Evolutionary conservation across 1,140 invertebrate species (phyloP).

Genomic region (Heliconius himera): DNA sequence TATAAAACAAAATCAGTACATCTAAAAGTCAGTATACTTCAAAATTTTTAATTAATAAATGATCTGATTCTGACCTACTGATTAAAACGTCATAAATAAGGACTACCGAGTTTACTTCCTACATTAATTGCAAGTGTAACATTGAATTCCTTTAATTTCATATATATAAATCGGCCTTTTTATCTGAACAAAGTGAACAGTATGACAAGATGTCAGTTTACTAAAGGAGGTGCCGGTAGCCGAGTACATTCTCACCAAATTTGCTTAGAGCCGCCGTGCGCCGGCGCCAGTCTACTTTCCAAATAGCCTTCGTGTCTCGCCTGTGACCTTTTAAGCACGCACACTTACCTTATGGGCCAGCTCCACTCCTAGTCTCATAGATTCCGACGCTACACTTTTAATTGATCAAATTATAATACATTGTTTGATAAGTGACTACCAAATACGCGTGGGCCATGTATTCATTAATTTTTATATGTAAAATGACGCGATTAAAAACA

Average conservation of each 20-base stretch:
- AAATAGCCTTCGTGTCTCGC: conserved; percentile 78
- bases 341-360: conserved; percentile 62
- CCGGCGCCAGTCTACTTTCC: conserved; percentile 78
- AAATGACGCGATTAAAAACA: neutral
- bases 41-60: neutral
- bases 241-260: conserved; percentile 66
- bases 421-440: conserved; percentile 14
- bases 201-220: conserved; percentile 32
- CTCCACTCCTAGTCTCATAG: conserved; percentile 60
- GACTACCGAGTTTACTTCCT: neutral
- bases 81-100: conserved; percentile 12
- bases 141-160: neutral
- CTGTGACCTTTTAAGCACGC: conserved; percentile 77
- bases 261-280: conserved; percentile 62
- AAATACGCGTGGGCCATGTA: conserved; percentile 20
- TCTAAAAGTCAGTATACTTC: neutral
- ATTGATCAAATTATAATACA: conserved; percentile 46
- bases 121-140: neutral
- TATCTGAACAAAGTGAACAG: neutral
- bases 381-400: conserved; percentile 51
- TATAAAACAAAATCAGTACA: neutral
- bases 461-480: neutral
- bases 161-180: neutral
- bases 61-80: neutral
- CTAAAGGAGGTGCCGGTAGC: conserved; percentile 43